Base-by-base conservation (phyloP, 2,888 invertebrate genomes). In the Eristalis tenax region DNA sequence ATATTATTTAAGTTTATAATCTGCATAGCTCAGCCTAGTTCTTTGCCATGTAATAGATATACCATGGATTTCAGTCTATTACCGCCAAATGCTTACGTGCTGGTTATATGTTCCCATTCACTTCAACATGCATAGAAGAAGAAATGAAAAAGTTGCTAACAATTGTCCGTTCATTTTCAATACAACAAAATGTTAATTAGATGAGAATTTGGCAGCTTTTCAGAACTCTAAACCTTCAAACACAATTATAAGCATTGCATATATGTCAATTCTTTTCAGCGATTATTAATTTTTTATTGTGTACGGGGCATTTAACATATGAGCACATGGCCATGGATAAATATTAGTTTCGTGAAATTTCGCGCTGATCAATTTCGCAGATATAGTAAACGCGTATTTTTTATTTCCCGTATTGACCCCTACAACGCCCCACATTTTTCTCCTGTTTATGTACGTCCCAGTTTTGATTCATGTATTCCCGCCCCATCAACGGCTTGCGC, bases 401-500 rank as follows among this genome's bases (percentile, higher is more conserved):
- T n/a, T n/a, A n/a, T n/a, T n/a, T n/a, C n/a, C n/a, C 15, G 22
- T 28, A 40, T 38, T 57, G n/a, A 59, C 43, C 40, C 35, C 32
- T 56, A 70, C 56, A 56, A 35, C 65, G 32, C 13, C 71, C 64
- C 64, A 69, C 26, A 69, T 78, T 56, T 18, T 28, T 35, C 50
- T 10, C 35, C 59, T 38, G n/a, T 18, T 43, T 23, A 26, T 13
- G 70, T 57, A 50, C 22, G 8, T 4, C 23, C 56, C 68, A 28
- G 40, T 32, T 76, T 75, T 80, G 66, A 80, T 84, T 81, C 73
- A 81, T 84, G 68, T 56, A 71, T 71, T 56, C n/a, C 66, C 56
- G n/a, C 38, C 65, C 64, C 43, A 59, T 57, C 59, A 35, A 64
- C 40, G 64, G 68, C 71, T 71, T 76, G 66, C 6, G 57, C 57